Evolutionary conservation across 2,888 invertebrate genomes (phyloP), one percentile per base, ranked within the genome.

Genomic region (Thysanoteuthis rhombus): DNA sequence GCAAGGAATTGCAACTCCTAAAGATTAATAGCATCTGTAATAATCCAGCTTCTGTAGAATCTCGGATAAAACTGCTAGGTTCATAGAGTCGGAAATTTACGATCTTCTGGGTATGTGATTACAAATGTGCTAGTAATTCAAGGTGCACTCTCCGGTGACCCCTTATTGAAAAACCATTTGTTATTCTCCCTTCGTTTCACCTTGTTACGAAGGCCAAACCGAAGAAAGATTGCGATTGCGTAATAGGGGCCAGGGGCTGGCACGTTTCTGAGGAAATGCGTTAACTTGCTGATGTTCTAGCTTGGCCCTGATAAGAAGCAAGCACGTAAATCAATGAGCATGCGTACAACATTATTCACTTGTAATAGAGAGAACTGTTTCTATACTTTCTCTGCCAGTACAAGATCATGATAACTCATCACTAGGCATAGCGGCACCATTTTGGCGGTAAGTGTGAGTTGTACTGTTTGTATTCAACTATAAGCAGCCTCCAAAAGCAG

Each of bases 21-120:
- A n/a, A 75, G 75, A 75, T 75, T 75, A 75, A 75, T 75, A 75
- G n/a, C 75, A 36, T 75, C n/a, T n/a, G 75, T 36, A 75, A 75
- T 75, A 75, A 75, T 75, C 75, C n/a, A 36, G 75, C 75, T 36
- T 75, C 75, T 75, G 75, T 75, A 75, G 22, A 52, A 52, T 52
- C 25, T 52, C 52, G 52, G 22, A 52, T n/a, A 75, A n/a, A n/a
- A 75, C n/a, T 36, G 75, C 75, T 36, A 12, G n/a, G 75, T 75
- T 75, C 75, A 75, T 75, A 75, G n/a, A n/a, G 75, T 75, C 75
- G 75, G n/a, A 75, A 75, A 75, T 75, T 75, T 75, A 75, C 75
- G 75, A 75, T 75, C n/a, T 75, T 75, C 75, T 36, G 75, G 75
- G 75, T n/a, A 75, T 16, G 16, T 75, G 75, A 16, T 36, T 75